phyloP scores from a whole-genome alignment of 2,113 vertebrate species.

The Excalfactoria chinensis region DNA sequence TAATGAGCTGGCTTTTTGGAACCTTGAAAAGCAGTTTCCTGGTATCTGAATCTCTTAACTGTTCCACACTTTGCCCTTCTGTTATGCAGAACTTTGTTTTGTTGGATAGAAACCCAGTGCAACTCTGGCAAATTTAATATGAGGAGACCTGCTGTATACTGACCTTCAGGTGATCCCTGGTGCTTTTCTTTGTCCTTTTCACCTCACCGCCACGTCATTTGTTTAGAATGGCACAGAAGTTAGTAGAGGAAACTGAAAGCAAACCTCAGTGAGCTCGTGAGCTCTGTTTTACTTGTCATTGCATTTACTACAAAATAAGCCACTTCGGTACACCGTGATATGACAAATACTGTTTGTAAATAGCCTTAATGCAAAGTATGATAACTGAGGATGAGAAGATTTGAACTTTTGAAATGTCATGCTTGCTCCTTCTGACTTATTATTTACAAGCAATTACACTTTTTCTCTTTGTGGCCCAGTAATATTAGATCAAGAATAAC shows the following conservation, averaged over 20 bases:
- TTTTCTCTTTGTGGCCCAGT: neutral
- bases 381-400: constrained; percentile 29
- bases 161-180: constrained; percentile 41
- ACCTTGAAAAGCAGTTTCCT: constrained; percentile 31
- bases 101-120: neutral
- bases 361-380: constrained; percentile 9
- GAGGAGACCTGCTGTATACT: constrained; percentile 24
- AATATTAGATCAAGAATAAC: constrained; percentile 29
- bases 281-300: constrained; percentile 16
- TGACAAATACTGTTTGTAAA: constrained; percentile 46
- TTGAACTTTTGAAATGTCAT: constrained; percentile 63
- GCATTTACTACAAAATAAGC: constrained; percentile 35
- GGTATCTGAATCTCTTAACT: neutral
- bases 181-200: constrained; percentile 40
- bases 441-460: constrained; percentile 54
- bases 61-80: neutral
- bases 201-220: neutral
- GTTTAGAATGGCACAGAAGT: constrained; percentile 43
- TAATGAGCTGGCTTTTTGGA: constrained; percentile 35
- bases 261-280: constrained; percentile 34
- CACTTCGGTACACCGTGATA: neutral
- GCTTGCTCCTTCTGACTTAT: constrained; percentile 45
- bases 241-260: constrained; percentile 46
- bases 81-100: constrained; percentile 7
- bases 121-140: neutral